Evolutionary conservation across 2,888 invertebrate genomes (phyloP).

Genomic region (Cerceris ruficornis): DNA sequence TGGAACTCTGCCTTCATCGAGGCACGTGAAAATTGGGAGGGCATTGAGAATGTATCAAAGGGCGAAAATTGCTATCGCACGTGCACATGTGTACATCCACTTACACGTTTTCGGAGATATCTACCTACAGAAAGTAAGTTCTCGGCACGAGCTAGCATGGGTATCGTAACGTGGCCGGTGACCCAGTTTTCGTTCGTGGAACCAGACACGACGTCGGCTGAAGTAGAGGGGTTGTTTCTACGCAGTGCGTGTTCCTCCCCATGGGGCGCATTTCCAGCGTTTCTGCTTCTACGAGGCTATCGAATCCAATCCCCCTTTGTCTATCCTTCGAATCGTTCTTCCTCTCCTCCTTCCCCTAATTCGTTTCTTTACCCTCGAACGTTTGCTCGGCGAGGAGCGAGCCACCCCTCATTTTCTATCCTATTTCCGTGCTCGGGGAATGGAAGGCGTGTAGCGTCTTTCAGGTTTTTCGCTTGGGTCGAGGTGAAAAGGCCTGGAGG

Average conservation of each 20-base stretch:
- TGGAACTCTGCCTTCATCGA: conserved; percentile 3
- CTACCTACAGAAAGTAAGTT: conserved; percentile 32
- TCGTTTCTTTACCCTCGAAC: conserved; percentile 8
- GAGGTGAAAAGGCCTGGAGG: conserved; percentile 32
- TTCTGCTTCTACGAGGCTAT: conserved; percentile 28
- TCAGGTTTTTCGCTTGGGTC: background rate
- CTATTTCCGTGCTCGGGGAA: conserved; percentile 1
- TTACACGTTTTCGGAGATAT: background rate
- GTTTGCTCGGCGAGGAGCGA: background rate
- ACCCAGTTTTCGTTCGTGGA: conserved; percentile 72
- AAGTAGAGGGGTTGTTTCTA: conserved; percentile 67
- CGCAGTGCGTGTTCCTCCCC: conserved; percentile 72
- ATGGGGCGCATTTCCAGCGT: conserved; percentile 44
- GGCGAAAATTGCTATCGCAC: conserved; percentile 40
- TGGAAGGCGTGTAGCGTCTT: conserved; percentile 5
- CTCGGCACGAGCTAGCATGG: conserved; percentile 55
- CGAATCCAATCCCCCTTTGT: conserved; percentile 7
- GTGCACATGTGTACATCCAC: conserved; percentile 21
- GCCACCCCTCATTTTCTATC: conserved; percentile 7
- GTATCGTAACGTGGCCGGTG: conserved; percentile 64
- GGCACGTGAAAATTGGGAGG: conserved; percentile 29
- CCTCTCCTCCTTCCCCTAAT: background rate
- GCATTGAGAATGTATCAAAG: conserved; percentile 36
- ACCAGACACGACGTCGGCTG: conserved; percentile 66
- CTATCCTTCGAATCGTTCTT: background rate